These are phyloP conservation scores for Apostichopus parvimensis DNA, from an alignment of 35 echinoderm and acorn worm species.

Conservation along the genomic window DNA sequence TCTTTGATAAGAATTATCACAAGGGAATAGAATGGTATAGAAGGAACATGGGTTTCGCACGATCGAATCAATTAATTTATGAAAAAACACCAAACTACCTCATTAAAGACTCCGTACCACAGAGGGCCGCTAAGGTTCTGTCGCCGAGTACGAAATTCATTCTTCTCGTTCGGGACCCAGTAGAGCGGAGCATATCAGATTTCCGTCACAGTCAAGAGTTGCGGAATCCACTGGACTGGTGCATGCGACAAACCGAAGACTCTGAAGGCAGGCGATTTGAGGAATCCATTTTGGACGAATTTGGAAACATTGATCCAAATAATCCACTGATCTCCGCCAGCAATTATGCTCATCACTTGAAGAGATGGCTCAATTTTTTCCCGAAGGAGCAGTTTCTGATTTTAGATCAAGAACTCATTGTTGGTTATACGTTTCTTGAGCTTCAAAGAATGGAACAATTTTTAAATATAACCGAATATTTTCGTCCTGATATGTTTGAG, in stretches of 20 bases:
- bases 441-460: constrained; percentile 38
- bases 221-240: constrained; percentile 34
- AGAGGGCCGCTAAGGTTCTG: constrained; percentile 54
- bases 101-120: constrained; percentile 43
- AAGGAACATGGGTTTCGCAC: constrained; percentile 45
- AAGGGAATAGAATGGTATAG: constrained; percentile 65
- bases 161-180: constrained; percentile 81
- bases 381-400: constrained; percentile 68
- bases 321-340: constrained; percentile 76
- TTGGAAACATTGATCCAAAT: constrained; percentile 61
- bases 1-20: constrained; percentile 63
- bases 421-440: constrained; percentile 39
- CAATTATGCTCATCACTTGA: constrained; percentile 67
- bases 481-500: constrained; percentile 43
- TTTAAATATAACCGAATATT: constrained; percentile 25
- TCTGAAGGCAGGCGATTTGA: constrained; percentile 65
- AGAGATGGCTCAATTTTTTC: constrained; percentile 83
- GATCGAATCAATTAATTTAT: constrained; percentile 14
- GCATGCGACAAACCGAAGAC: constrained; percentile 33
- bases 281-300: constrained; percentile 57
- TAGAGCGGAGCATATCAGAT: constrained; percentile 78
- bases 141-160: constrained; percentile 76
- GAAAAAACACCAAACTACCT: constrained; percentile 75
- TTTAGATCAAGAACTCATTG: constrained; percentile 37
- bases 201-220: constrained; percentile 80